Conservation (phyloP, 2,888 invertebrate species). For the Heliconius cydno region DNA sequence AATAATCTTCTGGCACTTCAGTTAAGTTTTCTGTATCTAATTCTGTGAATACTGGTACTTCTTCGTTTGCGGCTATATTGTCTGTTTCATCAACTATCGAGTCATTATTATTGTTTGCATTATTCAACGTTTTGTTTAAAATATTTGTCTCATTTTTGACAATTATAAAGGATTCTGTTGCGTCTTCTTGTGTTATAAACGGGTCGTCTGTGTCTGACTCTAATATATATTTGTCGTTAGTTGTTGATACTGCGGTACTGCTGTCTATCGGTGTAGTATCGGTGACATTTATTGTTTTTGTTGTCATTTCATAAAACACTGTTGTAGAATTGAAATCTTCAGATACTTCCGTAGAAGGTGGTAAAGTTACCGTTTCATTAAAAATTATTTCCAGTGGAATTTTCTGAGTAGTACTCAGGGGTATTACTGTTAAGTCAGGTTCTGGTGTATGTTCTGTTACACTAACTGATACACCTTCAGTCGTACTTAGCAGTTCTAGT, state of each 20-base stretch:
- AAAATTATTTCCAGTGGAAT: conserved; percentile 57
- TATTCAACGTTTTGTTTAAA: conserved; percentile 43
- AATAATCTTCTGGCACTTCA: conserved; percentile 77
- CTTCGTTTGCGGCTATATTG: conserved; percentile 56
- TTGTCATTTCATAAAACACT: conserved; percentile 50
- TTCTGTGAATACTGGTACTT: conserved; percentile 70
- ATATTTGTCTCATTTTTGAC: conserved; percentile 9
- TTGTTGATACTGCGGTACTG: conserved; percentile 33
- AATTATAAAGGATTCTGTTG: conserved; percentile 18
- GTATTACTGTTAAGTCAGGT: conserved; percentile 73
- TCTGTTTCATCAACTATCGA: conserved; percentile 44
- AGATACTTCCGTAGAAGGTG: conserved; percentile 60
- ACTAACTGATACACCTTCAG: conserved; percentile 62
- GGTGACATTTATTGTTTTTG: conserved; percentile 40
- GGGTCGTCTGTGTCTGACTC: conserved; percentile 32
- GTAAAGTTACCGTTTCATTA: conserved; percentile 63
- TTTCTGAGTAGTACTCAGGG: conserved; percentile 65
- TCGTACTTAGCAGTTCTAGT: conserved; percentile 74
- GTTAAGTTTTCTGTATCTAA: conserved; percentile 65
- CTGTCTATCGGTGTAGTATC: conserved; percentile 42
- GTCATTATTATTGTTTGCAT: conserved; percentile 43
- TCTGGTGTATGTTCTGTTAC: conserved; percentile 69
- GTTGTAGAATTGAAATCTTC: conserved; percentile 54
- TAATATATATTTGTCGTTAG: conserved; percentile 44
- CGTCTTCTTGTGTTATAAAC: conserved; percentile 32